Conservation (phyloP, 2,888 invertebrate genomes). For the Cyclophora punctaria region DNA sequence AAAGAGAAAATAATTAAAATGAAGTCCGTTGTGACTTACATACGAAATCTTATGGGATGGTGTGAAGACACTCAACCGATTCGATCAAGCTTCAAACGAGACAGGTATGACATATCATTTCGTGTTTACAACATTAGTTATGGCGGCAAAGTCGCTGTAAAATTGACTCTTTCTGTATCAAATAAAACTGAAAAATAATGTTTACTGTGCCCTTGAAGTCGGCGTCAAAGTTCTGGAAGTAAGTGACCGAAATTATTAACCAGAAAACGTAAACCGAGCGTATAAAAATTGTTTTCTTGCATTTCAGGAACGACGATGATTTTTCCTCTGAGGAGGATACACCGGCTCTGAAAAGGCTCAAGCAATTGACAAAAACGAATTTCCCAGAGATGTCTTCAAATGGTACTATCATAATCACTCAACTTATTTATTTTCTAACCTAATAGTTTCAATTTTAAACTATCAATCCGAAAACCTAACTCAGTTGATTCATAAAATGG, state of each 20-base stretch:
- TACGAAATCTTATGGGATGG: constrained; percentile 57
- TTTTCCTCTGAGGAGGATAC: constrained; percentile 55
- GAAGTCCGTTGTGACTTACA: constrained; percentile 61
- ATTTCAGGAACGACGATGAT: constrained; percentile 59
- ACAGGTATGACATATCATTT: constrained; percentile 59
- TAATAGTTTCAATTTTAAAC: no score
- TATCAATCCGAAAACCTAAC: no score
- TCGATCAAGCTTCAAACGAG: constrained; percentile 59
- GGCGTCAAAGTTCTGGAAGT: constrained; percentile 64
- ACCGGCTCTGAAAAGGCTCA: constrained; percentile 55
- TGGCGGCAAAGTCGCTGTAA: constrained; percentile 64
- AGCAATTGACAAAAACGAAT: constrained; percentile 45
- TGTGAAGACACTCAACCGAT: constrained; percentile 42
- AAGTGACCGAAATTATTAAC: constrained; percentile 19
- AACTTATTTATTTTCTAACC: no score
- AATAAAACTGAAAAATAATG: constrained; percentile 36
- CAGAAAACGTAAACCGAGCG: neutral
- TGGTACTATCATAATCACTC: neutral
- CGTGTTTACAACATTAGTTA: constrained; percentile 68
- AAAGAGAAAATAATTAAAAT: constrained; percentile 49
- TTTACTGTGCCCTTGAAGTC: constrained; percentile 49
- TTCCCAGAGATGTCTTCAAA: constrained; percentile 37
- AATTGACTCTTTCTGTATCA: constrained; percentile 21
- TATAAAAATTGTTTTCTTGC: no score
- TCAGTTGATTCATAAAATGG: no score